Evolutionary conservation across 2,797 vertebrate species (phyloP).

Genomic region (Dryobates pubescens): DNA sequence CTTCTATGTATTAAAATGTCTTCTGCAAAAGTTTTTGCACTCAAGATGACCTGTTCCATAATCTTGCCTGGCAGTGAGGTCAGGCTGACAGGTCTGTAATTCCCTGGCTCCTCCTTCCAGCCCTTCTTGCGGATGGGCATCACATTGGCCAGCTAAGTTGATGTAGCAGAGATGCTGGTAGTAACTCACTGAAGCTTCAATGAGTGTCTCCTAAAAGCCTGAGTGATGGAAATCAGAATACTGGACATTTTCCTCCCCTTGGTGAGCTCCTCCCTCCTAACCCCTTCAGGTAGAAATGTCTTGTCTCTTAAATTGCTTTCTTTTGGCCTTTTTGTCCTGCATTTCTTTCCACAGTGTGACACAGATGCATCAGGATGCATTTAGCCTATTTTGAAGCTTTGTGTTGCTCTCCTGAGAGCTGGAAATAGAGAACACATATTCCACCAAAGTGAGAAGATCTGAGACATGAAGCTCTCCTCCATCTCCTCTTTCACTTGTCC

Average conservation of each 20-base stretch:
- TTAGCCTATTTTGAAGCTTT: not conserved
- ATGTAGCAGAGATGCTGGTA: not conserved
- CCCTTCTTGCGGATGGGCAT: too few species aligned
- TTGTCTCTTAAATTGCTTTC: not conserved
- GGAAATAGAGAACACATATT: not conserved
- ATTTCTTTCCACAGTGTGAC: not conserved
- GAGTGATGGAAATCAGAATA: accelerated
- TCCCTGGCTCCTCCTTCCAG: too few species aligned
- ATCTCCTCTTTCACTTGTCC: not conserved
- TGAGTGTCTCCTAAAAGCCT: not conserved
- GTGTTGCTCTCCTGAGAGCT: not conserved
- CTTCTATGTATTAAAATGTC: not conserved
- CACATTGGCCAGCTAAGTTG: too few species aligned
- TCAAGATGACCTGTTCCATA: too few species aligned
- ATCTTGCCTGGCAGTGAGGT: too few species aligned
- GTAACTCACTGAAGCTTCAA: not conserved
- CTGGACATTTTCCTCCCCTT: not conserved
- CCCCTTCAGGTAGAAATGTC: not conserved
- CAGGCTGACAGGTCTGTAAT: too few species aligned
- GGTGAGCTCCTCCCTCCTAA: not conserved
- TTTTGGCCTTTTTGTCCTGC: not conserved
- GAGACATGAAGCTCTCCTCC: not conserved
- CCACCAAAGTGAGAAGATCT: not conserved
- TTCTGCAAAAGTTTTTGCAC: not conserved
- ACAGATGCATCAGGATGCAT: not conserved